Conservation (phyloP, 1,140 invertebrate genomes). For the Adelges cooleyi region DNA sequence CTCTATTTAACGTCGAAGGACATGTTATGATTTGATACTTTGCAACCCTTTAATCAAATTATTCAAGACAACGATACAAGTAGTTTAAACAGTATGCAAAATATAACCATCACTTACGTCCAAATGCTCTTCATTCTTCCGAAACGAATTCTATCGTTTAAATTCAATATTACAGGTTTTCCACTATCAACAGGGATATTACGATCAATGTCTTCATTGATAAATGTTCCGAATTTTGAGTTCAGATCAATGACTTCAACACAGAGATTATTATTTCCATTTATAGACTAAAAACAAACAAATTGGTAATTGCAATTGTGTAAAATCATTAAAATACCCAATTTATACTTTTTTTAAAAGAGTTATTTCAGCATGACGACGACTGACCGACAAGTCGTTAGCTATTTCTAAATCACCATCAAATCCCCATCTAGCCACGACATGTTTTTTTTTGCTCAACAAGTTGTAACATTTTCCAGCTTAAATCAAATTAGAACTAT, state of each 20-base stretch:
- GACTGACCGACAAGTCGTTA: slow-evolving; percentile 9
- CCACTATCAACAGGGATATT: not conserved
- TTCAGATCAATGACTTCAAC: not conserved
- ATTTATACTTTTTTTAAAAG: not conserved
- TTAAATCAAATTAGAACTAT: not conserved
- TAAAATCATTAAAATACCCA: not conserved
- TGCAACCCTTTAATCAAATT: not conserved
- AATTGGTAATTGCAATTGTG: too few relatives aligned
- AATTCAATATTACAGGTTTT: not conserved
- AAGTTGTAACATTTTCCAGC: not conserved
- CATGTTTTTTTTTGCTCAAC: not conserved
- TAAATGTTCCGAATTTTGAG: slow-evolving; percentile 23
- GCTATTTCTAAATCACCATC: slow-evolving; percentile 21
- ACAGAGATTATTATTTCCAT: not conserved
- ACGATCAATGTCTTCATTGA: not conserved
- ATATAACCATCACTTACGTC: not conserved
- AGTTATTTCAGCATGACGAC: slow-evolving; percentile 1
- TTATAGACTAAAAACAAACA: too few relatives aligned
- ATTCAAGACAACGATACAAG: not conserved
- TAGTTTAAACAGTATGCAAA: not conserved
- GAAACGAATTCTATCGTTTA: slow-evolving; percentile 7
- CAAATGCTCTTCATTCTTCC: slow-evolving; percentile 8
- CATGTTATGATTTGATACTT: slow-evolving; percentile 12
- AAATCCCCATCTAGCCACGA: not conserved
- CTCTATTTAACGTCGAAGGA: slow-evolving; percentile 3